These are phyloP conservation scores for Pelodiscus sinensis DNA, from an alignment of 2,113 vertebrate species.

Conservation along the genomic window DNA sequence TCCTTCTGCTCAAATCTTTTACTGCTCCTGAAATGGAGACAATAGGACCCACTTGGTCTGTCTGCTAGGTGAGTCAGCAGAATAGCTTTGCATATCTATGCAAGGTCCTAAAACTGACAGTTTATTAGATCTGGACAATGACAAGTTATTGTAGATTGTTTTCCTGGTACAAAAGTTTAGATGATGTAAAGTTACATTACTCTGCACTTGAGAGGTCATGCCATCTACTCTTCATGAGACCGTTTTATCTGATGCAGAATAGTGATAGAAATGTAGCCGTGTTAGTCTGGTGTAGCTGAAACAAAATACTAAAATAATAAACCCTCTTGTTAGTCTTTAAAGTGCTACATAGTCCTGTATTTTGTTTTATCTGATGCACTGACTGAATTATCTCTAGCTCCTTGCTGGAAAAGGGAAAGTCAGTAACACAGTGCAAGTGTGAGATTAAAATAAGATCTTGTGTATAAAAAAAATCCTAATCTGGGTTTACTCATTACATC, in stretches of 20 bases:
- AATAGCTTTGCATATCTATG: neutral
- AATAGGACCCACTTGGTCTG: neutral
- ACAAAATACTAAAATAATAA: too few species aligned
- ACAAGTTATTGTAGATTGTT: neutral
- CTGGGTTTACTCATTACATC: neutral
- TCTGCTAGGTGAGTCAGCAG: neutral
- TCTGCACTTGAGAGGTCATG: neutral
- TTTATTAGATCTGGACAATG: neutral
- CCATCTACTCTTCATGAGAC: neutral
- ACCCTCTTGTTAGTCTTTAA: too few species aligned
- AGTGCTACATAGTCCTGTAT: too few species aligned
- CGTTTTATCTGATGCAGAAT: neutral
- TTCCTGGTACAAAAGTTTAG: neutral
- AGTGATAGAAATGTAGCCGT: too few species aligned
- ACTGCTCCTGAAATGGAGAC: neutral
- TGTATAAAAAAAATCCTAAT: neutral
- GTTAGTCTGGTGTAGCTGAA: too few species aligned
- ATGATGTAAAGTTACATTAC: neutral
- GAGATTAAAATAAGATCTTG: neutral
- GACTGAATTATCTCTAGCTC: neutral
- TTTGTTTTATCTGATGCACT: neutral
- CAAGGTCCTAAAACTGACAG: neutral
- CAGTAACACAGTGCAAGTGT: neutral
- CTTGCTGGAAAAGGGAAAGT: neutral
- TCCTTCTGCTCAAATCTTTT: neutral